Evolutionary conservation across 2,888 invertebrate species (phyloP), one percentile per base, ranked within the genome.

Genomic region (Pterostichus madidus): DNA sequence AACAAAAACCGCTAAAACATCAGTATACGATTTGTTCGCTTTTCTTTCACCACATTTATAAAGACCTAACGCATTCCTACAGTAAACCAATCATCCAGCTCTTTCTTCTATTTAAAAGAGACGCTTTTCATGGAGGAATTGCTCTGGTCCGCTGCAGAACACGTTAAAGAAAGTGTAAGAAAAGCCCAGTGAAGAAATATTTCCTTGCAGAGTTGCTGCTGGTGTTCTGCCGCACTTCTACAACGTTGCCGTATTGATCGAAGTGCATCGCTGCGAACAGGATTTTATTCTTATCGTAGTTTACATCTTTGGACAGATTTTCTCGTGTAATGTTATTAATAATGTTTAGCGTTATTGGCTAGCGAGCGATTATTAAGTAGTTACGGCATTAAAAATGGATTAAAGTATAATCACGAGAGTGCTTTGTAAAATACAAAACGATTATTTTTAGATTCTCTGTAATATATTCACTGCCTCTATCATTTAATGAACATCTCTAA

Each of bases 171-270:
- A 80, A 80, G 73, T 73, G 73, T 81, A 80, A 35, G 80, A 71
- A 78, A 80, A 80, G 80, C 80, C 53, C 52, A 52, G 71, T 15
- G 73, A 73, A 81, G 80, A 81, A 81, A 81, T 73, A 73, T 73
- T 81, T 44, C 80, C 35, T 52, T 78, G 53, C 32, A 53, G 76
- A n/a, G 17, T 53, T 53, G 15, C 53, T 8, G 44, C 68, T 17
- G 68, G 39, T 24, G 24, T 61, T 61, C 46, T 44, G 4, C 3
- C 5, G 24, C 10, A 17, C 59, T 17, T 10, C 13, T 24, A 31
- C 59, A 17, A 59, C 11, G 59, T 35, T 76, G 53, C 52, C 32
- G 52, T 64, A 77, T 77, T 77, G 76, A 77, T 77, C 76, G 56
- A 77, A 56, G 32, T 77, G 76, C 76, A 77, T 77, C 35, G 71